Conservation (phyloP, 2,113 vertebrate genomes). For the Etheostoma spectabile region DNA sequence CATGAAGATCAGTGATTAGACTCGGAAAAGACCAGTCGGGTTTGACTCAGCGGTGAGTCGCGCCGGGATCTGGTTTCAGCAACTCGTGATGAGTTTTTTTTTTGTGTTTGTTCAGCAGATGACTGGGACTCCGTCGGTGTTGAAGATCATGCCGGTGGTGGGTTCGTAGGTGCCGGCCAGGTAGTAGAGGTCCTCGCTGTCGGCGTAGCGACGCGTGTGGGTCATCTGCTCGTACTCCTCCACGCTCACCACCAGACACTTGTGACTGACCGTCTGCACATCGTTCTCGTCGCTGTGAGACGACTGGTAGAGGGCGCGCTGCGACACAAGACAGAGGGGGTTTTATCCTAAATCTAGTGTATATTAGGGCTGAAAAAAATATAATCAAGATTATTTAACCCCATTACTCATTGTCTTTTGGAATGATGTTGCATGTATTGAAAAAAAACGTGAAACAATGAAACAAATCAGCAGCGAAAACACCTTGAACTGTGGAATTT, state of each 20-base stretch:
- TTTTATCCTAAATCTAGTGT: neutral
- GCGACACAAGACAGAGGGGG: constrained; percentile 7
- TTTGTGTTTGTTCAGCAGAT: constrained; percentile 87
- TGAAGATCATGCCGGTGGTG: constrained; percentile 99
- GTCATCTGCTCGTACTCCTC: constrained; percentile 98
- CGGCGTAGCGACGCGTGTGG: constrained; percentile 96
- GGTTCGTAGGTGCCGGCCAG: constrained; percentile 98
- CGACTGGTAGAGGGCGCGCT: constrained; percentile 98
- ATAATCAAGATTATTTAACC: too few relatives aligned
- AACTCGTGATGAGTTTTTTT: neutral
- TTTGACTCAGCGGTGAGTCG: neutral
- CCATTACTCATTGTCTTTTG: too few relatives aligned
- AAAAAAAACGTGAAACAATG: too few relatives aligned
- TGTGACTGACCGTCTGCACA: constrained; percentile 99
- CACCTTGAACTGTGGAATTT: too few relatives aligned
- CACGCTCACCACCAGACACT: constrained; percentile 97
- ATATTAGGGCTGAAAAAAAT: too few relatives aligned
- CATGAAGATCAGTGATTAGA: constrained; percentile 49
- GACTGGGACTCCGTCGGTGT: constrained; percentile 96
- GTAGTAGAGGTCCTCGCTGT: constrained; percentile 99
- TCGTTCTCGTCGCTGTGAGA: constrained; percentile 98
- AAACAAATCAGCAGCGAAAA: too few relatives aligned
- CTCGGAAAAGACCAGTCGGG: constrained; percentile 3
- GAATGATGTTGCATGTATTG: too few relatives aligned
- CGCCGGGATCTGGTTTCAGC: constrained; percentile 11